These are phyloP conservation scores for Pollimyrus isidori DNA, from an alignment of 2,113 vertebrate genomes.

Conservation along the genomic window DNA sequence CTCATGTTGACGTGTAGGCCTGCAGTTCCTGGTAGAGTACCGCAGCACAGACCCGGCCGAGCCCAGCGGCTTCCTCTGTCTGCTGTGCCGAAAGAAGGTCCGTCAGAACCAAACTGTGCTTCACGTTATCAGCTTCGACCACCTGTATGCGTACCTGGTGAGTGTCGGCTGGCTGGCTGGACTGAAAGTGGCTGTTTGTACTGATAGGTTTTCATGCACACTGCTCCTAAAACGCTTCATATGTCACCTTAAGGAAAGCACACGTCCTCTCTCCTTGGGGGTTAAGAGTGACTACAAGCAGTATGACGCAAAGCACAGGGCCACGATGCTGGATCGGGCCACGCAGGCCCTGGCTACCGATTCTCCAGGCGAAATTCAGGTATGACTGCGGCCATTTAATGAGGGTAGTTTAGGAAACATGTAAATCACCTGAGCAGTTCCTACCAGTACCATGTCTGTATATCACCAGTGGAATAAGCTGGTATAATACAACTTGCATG, in stretches of 20 bases:
- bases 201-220: background rate
- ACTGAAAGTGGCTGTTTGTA: background rate
- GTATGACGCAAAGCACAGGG: background rate
- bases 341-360: background rate
- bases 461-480: background rate
- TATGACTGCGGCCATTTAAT: background rate
- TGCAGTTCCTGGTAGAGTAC: background rate
- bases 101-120: background rate
- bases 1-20: background rate
- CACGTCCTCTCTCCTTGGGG: background rate
- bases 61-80: background rate
- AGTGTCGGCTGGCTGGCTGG: background rate
- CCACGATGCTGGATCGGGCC: background rate
- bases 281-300: background rate
- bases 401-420: background rate
- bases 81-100: background rate
- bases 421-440: background rate
- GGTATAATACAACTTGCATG: background rate
- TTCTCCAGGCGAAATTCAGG: background rate
- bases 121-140: background rate
- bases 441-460: background rate
- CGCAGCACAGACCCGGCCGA: background rate
- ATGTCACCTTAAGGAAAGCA: background rate
- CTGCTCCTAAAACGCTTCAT: background rate
- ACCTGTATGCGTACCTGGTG: background rate